Base-by-base conservation (phyloP, 2,888 invertebrate genomes). In the Euphydryas editha region DNA sequence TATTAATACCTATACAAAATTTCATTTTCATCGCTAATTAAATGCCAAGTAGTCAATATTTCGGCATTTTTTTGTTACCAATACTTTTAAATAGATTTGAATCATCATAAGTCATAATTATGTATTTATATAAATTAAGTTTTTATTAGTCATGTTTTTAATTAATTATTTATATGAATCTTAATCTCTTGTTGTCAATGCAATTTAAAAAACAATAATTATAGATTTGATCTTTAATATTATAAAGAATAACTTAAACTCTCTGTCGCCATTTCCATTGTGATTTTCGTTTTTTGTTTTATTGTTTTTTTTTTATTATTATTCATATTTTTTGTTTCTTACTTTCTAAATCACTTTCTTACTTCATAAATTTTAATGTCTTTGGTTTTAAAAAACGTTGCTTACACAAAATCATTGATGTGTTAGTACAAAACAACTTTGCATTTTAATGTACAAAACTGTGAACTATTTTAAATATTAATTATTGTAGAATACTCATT, bases 401-500 rank as follows among this genome's bases (percentile, higher is more conserved):
- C 24, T 51, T 7, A 24, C 24, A 51, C 0, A 4, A 51, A 54
- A 30, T 36, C 36, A 42, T 57, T 13, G 37, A 15, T 15, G 20
- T 21, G 36, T 57, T 49, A 61, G 65, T 65, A 65, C 65, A 65
- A 65, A 64, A 65, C 36, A 57, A 57, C 47, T 47, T 61, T 56
- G 61, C 65, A 65, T 51, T 65, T 65, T 65, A 61, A 51, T 60
- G 65, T 61, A 65, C 65, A 65, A 65, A 65, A 49, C 39, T 57
- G 15, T 39, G 6, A 44, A 44, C 42, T 44, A 15, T 18, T 17
- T n/a, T 20, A 37, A 15, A 8, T 42, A 42, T 21, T n/a, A 57
- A 39, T 59, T 39, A 56, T 57, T 51, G 24, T 56, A 62, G 51
- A 82, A 81, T 81, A 82, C 80, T 82, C 81, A 79, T 76, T 76